Conservation (phyloP, 2,797 vertebrate species). For the Hoplostethus atlanticus region DNA sequence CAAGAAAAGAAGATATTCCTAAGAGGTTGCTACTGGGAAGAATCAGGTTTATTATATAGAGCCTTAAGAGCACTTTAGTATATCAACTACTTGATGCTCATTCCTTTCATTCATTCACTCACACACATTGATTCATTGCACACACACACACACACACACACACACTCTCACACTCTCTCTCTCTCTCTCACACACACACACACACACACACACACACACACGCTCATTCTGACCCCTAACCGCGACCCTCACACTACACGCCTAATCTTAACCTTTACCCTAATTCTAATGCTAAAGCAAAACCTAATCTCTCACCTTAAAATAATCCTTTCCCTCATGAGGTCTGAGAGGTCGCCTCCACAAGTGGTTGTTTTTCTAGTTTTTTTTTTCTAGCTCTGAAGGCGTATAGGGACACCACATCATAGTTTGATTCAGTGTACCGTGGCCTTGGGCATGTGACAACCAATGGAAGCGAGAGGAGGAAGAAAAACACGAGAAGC, state of each 20-base stretch:
- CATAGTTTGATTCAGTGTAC: too few species aligned
- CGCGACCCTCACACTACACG: background rate
- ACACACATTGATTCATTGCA: background rate
- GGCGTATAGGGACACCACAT: too few species aligned
- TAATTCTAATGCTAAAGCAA: background rate
- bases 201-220: background rate
- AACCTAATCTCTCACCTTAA: background rate
- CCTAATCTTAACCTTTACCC: background rate
- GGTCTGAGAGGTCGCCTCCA: background rate
- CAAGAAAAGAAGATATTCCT: too few species aligned
- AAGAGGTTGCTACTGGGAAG: too few species aligned
- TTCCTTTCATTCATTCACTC: background rate
- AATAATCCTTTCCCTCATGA: background rate
- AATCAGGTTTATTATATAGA: too few species aligned
- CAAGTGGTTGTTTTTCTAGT: background rate
- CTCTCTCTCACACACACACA: background rate
- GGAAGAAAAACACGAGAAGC: slow-evolving; percentile 58
- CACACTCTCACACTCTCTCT: background rate
- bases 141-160: slow-evolving; percentile 5
- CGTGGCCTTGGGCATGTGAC: background rate
- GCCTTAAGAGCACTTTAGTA: too few species aligned
- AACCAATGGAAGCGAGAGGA: slow-evolving; percentile 28
- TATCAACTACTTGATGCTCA: background rate
- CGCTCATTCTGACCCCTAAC: background rate
- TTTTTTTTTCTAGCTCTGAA: background rate